These are phyloP conservation scores for Himalopsyche kuldschensis DNA, from an alignment of 2,888 invertebrate genomes.

Conservation along the genomic window DNA sequence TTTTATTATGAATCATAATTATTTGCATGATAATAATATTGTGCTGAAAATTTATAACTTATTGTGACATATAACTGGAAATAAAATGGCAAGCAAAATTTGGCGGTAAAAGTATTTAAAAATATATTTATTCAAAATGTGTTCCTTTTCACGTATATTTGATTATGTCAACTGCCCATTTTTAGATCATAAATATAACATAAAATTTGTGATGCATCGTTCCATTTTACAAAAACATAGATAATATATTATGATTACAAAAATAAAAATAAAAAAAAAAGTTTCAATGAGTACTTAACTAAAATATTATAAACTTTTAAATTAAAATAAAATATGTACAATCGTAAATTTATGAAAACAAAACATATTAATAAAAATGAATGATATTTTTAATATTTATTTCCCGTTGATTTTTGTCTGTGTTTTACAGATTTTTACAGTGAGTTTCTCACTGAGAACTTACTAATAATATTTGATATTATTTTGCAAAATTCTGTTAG, in stretches of 20 bases:
- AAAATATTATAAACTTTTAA: no score
- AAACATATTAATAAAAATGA: no score
- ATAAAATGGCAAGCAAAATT: neutral
- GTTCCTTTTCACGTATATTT: neutral
- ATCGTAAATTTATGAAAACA: no score
- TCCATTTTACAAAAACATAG: neutral
- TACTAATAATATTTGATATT: neutral
- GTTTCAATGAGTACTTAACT: no score
- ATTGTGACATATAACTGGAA: neutral
- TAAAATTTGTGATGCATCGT: neutral
- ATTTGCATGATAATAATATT: neutral
- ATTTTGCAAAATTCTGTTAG: neutral
- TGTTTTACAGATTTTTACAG: no score
- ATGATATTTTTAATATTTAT: no score
- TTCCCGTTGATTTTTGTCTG: no score
- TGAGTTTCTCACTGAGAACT: no score
- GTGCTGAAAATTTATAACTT: neutral
- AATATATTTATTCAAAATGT: neutral
- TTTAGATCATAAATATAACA: neutral
- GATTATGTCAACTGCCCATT: neutral
- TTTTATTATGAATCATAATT: neutral
- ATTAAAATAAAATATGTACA: no score
- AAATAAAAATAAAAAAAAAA: no score
- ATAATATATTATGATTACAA: no score
- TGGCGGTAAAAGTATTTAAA: neutral